Evolutionary conservation across 2,113 vertebrate species (phyloP), one percentile per base, ranked within the genome.

Genomic region (Terrapene triunguis): DNA sequence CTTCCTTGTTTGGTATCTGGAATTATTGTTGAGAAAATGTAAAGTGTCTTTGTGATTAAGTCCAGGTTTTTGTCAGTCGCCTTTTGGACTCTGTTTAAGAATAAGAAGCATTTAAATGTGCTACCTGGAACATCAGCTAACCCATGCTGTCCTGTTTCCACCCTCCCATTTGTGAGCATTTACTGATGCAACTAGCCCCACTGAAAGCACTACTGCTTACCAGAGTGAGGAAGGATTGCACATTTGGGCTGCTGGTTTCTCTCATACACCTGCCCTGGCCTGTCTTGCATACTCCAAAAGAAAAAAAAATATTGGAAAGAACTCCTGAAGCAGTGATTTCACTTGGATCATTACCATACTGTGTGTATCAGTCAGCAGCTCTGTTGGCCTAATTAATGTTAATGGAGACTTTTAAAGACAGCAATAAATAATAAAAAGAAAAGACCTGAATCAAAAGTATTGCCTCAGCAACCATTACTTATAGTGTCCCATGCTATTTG

Each of bases 331-430:
- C 74, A 84, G 76, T 47, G 55, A 55, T 88, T 54, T 84, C 27
- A 24, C 50, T 69, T 80, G 65, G 86, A 84, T 88, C 79, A 84
- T 92, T 88, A 69, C 74, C 86, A 72, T 84, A 55, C 80, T 92
- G 72, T 80, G 57, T 84, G 57, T 84, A 88, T 88, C 91, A 80
- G 74, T 88, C 81, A 92, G 81, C 55, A 69, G 72, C 48, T 83
- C 85, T 80, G 48, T 84, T 92, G 57, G 57, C 57, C 19, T 65
- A 84, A 92, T 88, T 84, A 88, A 92, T 80, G 81, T 88, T 88
- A 92, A 84, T 84, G 74, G 79, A 76, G 38, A 92, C 65, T 84
- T 92, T 92, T 84, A 92, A 92, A 88, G 81, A 92, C 65, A 44
- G 91, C 57, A 42, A 88, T 92, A 92, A 92, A 92, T 72, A 80